A percentile compares a stretch with the other conserved stretches of the same genome.
These are phyloP conservation scores for Drosophila pegasa DNA, from an alignment of 2,888 invertebrate genomes.

Conservation along the genomic window DNA sequence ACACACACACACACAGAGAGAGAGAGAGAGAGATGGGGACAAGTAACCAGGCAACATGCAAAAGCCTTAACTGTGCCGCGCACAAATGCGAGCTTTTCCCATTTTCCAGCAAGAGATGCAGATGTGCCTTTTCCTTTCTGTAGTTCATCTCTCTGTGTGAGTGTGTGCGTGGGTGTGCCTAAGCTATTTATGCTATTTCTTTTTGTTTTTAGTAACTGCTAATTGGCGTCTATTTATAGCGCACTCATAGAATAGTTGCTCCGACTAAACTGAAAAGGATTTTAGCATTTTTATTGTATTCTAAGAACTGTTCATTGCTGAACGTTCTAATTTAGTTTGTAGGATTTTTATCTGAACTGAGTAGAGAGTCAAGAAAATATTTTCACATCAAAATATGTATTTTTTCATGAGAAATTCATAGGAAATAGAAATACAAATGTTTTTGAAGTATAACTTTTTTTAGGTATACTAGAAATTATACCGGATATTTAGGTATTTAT, in stretches of 20 bases:
- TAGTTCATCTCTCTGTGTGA: neutral
- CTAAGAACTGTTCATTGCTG: neutral
- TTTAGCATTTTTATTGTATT: neutral
- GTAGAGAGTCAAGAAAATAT: too few relatives aligned
- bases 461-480: too few relatives aligned
- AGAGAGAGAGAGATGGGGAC: too few relatives aligned
- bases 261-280: neutral
- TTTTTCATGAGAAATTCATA: too few relatives aligned
- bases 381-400: too few relatives aligned
- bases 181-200: slow-evolving; percentile 1
- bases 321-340: neutral
- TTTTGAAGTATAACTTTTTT: too few relatives aligned
- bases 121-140: neutral
- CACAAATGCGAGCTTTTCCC: slow-evolving; percentile 23
- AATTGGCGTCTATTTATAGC: slow-evolving; percentile 34
- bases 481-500: too few relatives aligned
- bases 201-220: slow-evolving; percentile 11
- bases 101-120: slow-evolving; percentile 8
- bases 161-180: neutral
- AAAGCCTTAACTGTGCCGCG: neutral
- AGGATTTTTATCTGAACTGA: too few relatives aligned
- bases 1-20: neutral
- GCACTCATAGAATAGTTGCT: neutral
- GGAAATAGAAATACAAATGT: too few relatives aligned
- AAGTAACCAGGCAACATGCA: slow-evolving; percentile 10